Conservation (phyloP, 1,140 invertebrate species). For the Cheumatopsyche charites region DNA sequence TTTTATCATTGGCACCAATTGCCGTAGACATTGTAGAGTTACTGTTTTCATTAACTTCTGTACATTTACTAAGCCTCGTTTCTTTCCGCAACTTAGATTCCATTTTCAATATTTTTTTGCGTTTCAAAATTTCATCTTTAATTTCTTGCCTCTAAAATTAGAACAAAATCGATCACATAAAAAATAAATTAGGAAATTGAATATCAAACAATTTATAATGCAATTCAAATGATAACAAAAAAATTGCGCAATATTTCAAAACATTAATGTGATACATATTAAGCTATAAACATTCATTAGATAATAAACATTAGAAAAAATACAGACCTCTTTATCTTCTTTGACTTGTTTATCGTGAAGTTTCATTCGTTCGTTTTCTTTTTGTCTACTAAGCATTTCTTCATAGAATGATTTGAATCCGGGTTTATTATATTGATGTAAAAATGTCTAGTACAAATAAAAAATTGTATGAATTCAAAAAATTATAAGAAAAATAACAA, state of each 20-base stretch:
- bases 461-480: constrained; percentile 4
- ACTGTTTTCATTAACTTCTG: constrained; percentile 36
- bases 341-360: constrained; percentile 64
- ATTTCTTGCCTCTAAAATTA: constrained; percentile 61
- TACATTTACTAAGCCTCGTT: constrained; percentile 33
- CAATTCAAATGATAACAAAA: not conserved
- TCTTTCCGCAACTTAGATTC: constrained; percentile 52
- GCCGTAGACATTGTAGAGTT: constrained; percentile 2
- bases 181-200: not conserved
- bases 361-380: constrained; percentile 66
- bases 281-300: not conserved
- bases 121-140: constrained; percentile 68
- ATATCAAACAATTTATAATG: not conserved
- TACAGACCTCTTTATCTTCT: constrained; percentile 61
- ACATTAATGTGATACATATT: no score
- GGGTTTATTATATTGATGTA: constrained; percentile 76
- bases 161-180: constrained; percentile 31
- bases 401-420: constrained; percentile 80
- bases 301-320: constrained; percentile 7
- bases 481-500: constrained; percentile 4
- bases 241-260: not conserved
- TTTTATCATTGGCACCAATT: constrained; percentile 41
- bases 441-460: constrained; percentile 62
- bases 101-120: constrained; percentile 67
- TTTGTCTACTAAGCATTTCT: constrained; percentile 75